These are phyloP conservation scores for Lynx canadensis DNA, from an alignment of 2,113 vertebrate genomes.

Conservation along the genomic window DNA sequence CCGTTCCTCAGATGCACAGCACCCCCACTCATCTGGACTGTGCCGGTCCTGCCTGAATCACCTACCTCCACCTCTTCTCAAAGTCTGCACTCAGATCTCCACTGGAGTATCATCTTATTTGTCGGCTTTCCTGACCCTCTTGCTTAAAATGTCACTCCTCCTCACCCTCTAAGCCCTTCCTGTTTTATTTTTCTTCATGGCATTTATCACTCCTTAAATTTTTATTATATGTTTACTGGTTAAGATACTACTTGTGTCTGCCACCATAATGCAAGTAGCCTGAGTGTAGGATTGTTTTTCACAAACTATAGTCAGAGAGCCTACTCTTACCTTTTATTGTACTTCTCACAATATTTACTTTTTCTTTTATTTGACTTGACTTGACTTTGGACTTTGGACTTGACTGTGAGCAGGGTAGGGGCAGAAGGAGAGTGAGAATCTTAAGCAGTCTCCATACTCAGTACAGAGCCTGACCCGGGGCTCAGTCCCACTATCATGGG, in stretches of 20 bases:
- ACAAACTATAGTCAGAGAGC: not conserved
- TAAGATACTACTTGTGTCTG: not conserved
- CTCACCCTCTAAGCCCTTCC: not conserved
- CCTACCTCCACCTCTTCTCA: not conserved
- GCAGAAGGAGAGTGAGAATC: too few relatives aligned
- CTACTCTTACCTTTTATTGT: not conserved
- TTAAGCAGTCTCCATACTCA: too few relatives aligned
- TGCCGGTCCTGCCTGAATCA: rapidly evolving
- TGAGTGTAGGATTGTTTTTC: not conserved
- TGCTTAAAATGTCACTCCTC: not conserved
- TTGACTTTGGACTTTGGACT: too few relatives aligned
- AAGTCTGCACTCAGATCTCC: not conserved
- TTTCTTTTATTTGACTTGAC: not conserved
- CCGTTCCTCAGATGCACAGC: not conserved
- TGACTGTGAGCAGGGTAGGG: too few relatives aligned
- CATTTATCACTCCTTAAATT: not conserved
- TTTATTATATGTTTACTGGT: not conserved
- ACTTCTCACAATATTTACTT: not conserved
- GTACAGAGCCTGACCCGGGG: too few relatives aligned
- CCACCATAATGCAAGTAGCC: not conserved
- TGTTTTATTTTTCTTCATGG: not conserved
- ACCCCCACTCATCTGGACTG: not conserved
- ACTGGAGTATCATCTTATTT: not conserved
- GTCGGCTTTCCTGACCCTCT: not conserved
- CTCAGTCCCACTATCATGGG: too few relatives aligned